Evolutionary conservation across 2,113 vertebrate species (phyloP).

Genomic region (Nothobranchius kuhntae): DNA sequence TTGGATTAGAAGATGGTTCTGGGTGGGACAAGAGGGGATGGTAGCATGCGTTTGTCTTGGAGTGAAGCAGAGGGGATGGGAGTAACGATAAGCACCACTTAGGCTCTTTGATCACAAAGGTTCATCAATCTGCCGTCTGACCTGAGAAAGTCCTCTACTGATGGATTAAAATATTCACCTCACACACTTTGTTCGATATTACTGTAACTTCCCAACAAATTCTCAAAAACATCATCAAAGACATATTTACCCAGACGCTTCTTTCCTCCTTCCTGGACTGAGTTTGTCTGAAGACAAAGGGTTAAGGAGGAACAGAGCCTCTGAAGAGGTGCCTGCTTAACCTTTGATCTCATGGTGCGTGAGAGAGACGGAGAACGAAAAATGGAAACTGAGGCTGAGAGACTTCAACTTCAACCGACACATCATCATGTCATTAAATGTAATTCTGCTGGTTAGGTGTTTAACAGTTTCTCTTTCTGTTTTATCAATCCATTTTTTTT

Average conservation of each 20-base stretch:
- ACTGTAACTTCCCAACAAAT: conserved; percentile 37
- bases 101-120: conserved; percentile 72
- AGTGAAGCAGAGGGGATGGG: conserved; percentile 7
- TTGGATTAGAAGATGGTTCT: background rate
- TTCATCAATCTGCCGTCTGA: conserved; percentile 69
- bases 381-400: conserved; percentile 6
- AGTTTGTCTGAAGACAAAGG: conserved; percentile 64
- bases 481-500: background rate
- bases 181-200: conserved; percentile 46
- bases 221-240: conserved; percentile 13
- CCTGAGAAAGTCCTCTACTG: conserved; percentile 67
- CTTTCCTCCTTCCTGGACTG: background rate
- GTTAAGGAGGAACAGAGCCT: conserved; percentile 76
- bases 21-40: conserved; percentile 6
- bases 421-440: conserved; percentile 19
- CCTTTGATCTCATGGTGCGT: conserved; percentile 67
- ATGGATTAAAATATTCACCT: conserved; percentile 39
- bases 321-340: conserved; percentile 76
- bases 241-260: too few species aligned
- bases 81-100: conserved; percentile 75
- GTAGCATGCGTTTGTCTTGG: background rate
- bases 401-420: conserved; percentile 27
- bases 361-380: conserved; percentile 28
- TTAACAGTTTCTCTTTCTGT: background rate
- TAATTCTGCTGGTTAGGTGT: conserved; percentile 27